A percentile compares a stretch with the other conserved stretches of the same genome.
Conservation (phyloP, 1,140 invertebrate species). For the Ceratitis capitata region DNA sequence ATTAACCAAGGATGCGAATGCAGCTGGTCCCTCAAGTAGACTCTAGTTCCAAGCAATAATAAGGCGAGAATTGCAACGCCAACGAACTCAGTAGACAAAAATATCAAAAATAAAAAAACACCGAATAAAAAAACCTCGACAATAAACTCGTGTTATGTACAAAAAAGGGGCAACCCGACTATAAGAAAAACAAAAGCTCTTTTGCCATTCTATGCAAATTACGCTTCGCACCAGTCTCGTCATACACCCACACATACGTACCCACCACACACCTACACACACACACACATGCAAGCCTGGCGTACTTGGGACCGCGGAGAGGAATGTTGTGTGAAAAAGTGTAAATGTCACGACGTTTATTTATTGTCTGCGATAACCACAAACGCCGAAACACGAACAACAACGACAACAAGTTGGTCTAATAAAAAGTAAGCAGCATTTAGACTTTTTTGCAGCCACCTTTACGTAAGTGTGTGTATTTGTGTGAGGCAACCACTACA, state of each 20-base stretch:
- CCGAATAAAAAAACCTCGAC: not conserved
- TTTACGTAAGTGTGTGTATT: not conserved
- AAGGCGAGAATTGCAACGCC: too few species aligned
- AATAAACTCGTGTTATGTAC: not conserved
- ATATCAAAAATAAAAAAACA: not conserved
- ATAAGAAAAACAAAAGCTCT: not conserved
- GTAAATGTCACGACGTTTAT: not conserved
- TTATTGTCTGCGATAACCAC: conserved; percentile 7
- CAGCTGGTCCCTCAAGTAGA: too few species aligned
- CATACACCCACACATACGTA: not conserved
- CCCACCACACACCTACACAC: not conserved
- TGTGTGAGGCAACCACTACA: not conserved
- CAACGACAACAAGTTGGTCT: not conserved
- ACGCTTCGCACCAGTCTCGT: not conserved
- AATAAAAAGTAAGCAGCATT: not conserved
- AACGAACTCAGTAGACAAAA: too few species aligned
- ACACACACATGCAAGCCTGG: not conserved
- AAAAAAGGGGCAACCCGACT: not conserved
- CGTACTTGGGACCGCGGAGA: not conserved
- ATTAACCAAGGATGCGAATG: too few species aligned
- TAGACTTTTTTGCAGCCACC: not conserved
- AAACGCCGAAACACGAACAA: not conserved
- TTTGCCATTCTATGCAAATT: conserved; percentile 27
- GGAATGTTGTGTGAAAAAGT: not conserved
- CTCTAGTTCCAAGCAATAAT: too few species aligned